phyloP scores from a whole-genome alignment of 1,140 invertebrate genomes.

The Chelonus insularis region DNA sequence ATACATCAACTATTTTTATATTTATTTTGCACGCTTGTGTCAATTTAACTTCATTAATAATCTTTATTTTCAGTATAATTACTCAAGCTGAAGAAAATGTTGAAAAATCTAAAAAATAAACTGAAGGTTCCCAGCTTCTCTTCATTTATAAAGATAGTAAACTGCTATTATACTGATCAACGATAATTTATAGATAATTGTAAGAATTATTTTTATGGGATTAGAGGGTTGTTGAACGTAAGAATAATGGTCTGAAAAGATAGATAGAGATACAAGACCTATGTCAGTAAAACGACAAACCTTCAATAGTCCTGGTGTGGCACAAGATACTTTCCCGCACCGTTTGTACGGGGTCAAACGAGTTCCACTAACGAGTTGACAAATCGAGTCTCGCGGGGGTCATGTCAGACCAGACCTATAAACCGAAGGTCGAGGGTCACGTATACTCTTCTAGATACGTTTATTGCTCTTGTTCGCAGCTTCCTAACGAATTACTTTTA shows the following conservation, averaged over 20 bases:
- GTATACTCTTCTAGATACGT: constrained; percentile 15
- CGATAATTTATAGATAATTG: background rate
- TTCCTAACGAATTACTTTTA: constrained; percentile 56
- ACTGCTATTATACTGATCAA: background rate
- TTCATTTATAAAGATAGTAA: too few species aligned
- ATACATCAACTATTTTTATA: too few species aligned
- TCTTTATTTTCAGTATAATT: too few species aligned
- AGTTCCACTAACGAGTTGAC: constrained; percentile 61
- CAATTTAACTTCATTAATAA: too few species aligned
- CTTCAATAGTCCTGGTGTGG: background rate
- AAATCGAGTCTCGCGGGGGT: constrained; percentile 60
- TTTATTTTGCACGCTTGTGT: too few species aligned
- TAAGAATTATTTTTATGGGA: constrained; percentile 18
- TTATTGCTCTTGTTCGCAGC: constrained; percentile 49
- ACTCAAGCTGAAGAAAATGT: too few species aligned
- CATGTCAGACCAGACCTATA: constrained; percentile 58
- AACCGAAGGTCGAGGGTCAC: constrained; percentile 51
- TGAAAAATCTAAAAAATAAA: too few species aligned
- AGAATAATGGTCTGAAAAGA: constrained; percentile 12
- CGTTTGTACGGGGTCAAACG: constrained; percentile 43
- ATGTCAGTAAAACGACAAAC: background rate
- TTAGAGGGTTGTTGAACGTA: background rate
- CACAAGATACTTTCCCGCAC: constrained; percentile 5
- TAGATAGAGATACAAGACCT: constrained; percentile 15
- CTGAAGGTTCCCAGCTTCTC: too few species aligned